Base-by-base conservation (phyloP, 1,140 invertebrate genomes). In the Heliconius himera region DNA sequence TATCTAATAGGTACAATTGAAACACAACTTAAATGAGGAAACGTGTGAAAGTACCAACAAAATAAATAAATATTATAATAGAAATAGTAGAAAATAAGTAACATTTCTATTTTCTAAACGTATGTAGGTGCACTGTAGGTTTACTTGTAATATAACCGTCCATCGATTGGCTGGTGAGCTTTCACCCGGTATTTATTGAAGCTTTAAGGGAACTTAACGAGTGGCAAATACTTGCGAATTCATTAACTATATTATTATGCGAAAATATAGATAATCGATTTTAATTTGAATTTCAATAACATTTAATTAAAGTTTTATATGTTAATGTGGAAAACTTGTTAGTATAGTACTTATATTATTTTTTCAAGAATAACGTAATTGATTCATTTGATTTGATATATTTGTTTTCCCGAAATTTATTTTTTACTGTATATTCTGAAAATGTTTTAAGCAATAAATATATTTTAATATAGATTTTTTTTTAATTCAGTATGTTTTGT, bases 101-200 rank as follows among this genome's bases (percentile, higher is more conserved):
- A 60, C 20, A 26, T 60, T 60, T 60, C 20, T n/a, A 60, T 22
- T 60, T 60, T 60, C 54, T 60, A 60, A n/a, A 60, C n/a, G n/a
- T 22, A 60, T 18, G 5, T 51, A 51, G 18, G 18, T 51, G 6
- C 2, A 60, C n/a, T 26, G 26, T 26, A 60, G 22, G 9, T 60
- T 60, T 60, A 60, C n/a, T 60, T 22, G 54, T 60, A 26, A 11
- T 56, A n/a, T 22, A 22, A 22, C 8, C n/a, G 54, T 22, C n/a
- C 20, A 22, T 60, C 4, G 54, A 60, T 60, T 60, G 20, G 54
- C n/a, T 60, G 20, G 13, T 54, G n/a, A 60, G 54, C 54, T 60
- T 60, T 60, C 54, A 60, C 54, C 8, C 8, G 54, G n/a, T 60
- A 60, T 60, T 60, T 60, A 60, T 22, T 22, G 54, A 60, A 22